Base-by-base conservation (phyloP, 2,888 invertebrate genomes). In the Polydrusus pterygomalis region DNA sequence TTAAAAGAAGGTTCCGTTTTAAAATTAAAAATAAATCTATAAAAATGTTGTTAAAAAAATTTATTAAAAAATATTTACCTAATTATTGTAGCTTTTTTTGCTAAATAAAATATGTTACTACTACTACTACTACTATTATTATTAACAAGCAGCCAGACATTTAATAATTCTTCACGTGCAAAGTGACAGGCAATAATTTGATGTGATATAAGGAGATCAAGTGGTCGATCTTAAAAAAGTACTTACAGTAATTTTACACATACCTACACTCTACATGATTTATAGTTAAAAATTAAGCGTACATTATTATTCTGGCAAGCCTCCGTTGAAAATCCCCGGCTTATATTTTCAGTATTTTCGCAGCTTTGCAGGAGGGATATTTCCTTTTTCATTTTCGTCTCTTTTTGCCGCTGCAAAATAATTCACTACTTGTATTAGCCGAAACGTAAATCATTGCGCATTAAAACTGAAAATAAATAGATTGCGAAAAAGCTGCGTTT, bases 391-490 rank as follows among this genome's bases (percentile, higher is more conserved):
- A 49, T 64, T 64, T 49, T 64, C 64, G 56, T 45, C 43, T 17
- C 25, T 58, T 58, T 56, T 34, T 34, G 34, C 58, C 15, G 25
- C 58, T 20, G 56, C 58, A 45, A 69, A 69, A 69, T 69, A 69
- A 69, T 58, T 69, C 69, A 69, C 69, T 69, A 69, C 56, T 69
- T 43, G 69, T 69, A 69, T 69, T 69, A 69, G 69, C 30, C 54
- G 69, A 25, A 69, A 69, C 69, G 69, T 69, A 69, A 69, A 69
- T 69, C 69, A 69, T 69, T 58, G 58, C 25, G 69, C 69, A 69
- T 69, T 69, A 69, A 69, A 25, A 69, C 69, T 58, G 69, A 69
- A 58, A 69, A 58, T 69, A 69, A 69, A 69, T 69, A 69, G 69
- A 69, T 69, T 38, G 69, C 20, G 68, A 56, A 69, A 56, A 45